Conservation (phyloP, 2,113 vertebrate genomes). For the Sinocyclocheilus maitianheensis region DNA sequence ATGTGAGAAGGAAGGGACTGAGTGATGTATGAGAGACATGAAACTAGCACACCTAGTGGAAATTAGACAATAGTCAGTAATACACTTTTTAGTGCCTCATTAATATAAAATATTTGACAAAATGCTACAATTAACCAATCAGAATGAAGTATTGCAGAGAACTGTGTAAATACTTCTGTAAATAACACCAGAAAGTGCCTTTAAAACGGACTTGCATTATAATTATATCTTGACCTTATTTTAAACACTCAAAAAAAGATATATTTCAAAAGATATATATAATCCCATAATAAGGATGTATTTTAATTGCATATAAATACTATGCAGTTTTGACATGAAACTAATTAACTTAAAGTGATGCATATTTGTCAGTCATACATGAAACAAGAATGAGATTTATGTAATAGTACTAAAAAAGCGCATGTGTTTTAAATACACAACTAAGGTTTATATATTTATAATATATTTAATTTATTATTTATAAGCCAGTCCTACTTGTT, state of each 20-base stretch:
- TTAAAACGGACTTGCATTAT: background rate
- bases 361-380: no score
- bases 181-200: no score
- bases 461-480: background rate
- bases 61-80: no score
- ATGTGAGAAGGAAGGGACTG: no score
- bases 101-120: no score
- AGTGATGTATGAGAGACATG: no score
- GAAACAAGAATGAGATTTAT: background rate
- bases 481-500: background rate
- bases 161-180: no score
- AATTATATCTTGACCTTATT: background rate
- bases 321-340: background rate
- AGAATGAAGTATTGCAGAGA: no score
- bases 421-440: background rate
- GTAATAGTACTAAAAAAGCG: background rate
- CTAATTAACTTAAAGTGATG: background rate
- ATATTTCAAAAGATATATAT: background rate
- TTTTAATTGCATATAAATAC: background rate
- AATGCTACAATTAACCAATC: no score
- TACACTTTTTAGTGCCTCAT: no score
- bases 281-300: background rate
- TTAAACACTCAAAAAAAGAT: background rate
- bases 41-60: no score
- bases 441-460: background rate